phyloP scores from a whole-genome alignment of 2,888 invertebrate species.

The Dorcus hopei region DNA sequence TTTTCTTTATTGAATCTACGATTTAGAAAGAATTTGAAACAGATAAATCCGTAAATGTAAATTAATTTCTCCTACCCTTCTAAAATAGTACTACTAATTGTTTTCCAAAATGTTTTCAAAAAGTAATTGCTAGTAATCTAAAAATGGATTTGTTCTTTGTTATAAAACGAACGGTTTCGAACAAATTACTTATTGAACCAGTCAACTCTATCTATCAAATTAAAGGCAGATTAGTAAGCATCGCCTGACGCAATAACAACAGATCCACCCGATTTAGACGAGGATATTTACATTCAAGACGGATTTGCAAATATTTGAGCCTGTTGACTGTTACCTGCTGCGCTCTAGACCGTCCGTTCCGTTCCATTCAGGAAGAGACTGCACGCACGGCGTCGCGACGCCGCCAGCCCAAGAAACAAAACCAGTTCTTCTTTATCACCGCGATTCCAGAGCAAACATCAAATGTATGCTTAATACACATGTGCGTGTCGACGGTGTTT shows the following conservation, averaged over 20 bases:
- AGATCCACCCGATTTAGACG: constrained; percentile 38
- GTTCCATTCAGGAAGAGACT: constrained; percentile 7
- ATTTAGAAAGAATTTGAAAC: no score
- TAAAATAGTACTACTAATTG: no score
- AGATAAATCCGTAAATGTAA: no score
- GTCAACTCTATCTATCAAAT: constrained; percentile 24
- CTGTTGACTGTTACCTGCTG: constrained; percentile 41
- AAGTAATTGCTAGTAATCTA: no score
- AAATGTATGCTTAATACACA: constrained; percentile 31
- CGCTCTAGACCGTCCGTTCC: constrained; percentile 22
- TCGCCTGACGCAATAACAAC: constrained; percentile 37
- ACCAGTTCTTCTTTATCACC: constrained; percentile 21
- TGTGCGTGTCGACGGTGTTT: constrained; percentile 27
- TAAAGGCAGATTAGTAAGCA: constrained; percentile 31
- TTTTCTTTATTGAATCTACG: no score
- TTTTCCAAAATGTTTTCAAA: no score
- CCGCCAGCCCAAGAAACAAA: background rate
- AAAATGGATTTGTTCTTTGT: no score
- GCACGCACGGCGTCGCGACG: constrained; percentile 1
- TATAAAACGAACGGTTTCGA: no score
- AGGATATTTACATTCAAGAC: constrained; percentile 41
- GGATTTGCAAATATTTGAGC: constrained; percentile 43
- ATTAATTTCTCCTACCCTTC: no score
- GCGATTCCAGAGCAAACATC: constrained; percentile 28
- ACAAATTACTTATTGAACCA: no score